Evolutionary conservation across 2,797 vertebrate species (phyloP).

Genomic region (Diceros bicornis): DNA sequence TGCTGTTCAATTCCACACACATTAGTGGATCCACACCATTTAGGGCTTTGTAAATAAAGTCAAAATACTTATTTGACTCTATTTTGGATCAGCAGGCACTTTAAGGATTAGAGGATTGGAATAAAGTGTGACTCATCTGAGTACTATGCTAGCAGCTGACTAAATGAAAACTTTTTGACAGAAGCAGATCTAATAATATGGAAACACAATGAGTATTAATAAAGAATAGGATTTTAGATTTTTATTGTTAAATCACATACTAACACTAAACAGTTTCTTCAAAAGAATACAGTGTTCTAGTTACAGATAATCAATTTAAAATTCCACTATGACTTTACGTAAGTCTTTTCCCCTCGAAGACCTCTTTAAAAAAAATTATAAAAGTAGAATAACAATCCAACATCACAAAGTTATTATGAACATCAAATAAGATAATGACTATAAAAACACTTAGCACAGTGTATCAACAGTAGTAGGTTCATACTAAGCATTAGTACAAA

Average conservation of each 20-base stretch:
- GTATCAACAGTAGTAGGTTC: not conserved
- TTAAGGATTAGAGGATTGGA: not conserved
- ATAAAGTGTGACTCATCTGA: not conserved
- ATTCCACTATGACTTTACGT: not conserved
- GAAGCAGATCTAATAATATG: not conserved
- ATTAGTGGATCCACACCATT: not conserved
- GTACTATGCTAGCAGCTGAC: not conserved
- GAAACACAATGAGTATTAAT: not conserved
- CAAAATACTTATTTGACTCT: conserved; percentile 13
- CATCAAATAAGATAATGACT: not conserved
- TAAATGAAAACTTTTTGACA: not conserved
- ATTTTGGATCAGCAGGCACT: not conserved
- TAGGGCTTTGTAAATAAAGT: not conserved
- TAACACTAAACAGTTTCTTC: not conserved
- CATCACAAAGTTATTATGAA: not conserved
- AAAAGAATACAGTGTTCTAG: not conserved
- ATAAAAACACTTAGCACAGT: not conserved
- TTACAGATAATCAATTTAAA: not conserved
- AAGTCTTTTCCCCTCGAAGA: not conserved
- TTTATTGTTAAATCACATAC: not conserved
- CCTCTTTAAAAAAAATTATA: not conserved
- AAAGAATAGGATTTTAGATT: not conserved
- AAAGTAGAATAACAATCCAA: not conserved
- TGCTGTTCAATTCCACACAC: not conserved
- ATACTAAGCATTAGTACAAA: not conserved